phyloP scores from a whole-genome alignment of 1,140 invertebrate genomes.

The Diachasmimorpha longicaudata region DNA sequence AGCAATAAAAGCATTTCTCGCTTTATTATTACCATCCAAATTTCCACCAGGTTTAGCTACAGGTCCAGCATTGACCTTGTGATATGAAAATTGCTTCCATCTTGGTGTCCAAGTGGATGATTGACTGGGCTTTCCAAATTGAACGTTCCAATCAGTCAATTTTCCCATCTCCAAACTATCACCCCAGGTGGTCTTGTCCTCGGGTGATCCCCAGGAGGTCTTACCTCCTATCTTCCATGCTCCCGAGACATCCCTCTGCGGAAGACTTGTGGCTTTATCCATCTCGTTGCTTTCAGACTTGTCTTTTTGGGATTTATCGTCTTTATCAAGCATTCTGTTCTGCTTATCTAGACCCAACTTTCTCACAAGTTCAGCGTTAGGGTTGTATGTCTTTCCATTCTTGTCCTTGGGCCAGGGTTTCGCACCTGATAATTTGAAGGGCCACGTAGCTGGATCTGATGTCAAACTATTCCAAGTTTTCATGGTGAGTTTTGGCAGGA shows the following conservation, averaged over 20 bases:
- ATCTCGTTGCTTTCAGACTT: slow-evolving; percentile 1
- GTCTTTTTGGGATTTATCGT: not conserved
- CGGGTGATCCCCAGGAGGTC: not conserved
- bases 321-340: slow-evolving; percentile 23
- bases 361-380: slow-evolving; percentile 50
- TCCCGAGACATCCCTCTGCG: slow-evolving; percentile 29
- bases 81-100: slow-evolving; percentile 57
- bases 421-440: slow-evolving; percentile 47
- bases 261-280: not conserved
- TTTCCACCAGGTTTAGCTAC: slow-evolving; percentile 40
- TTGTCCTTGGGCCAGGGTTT: slow-evolving; percentile 58
- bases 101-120: slow-evolving; percentile 45
- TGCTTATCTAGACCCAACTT: slow-evolving; percentile 52
- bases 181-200: not conserved
- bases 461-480: slow-evolving; percentile 56
- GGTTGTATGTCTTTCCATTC: slow-evolving; percentile 54
- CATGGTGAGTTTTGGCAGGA: slow-evolving; percentile 49
- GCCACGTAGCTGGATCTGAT: slow-evolving; percentile 55
- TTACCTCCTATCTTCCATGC: slow-evolving; percentile 36
- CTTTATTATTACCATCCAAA: slow-evolving; percentile 34
- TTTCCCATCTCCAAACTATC: slow-evolving; percentile 37
- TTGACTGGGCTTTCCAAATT: slow-evolving; percentile 36
- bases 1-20: slow-evolving; percentile 53
- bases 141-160: slow-evolving; percentile 41
- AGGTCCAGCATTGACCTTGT: slow-evolving; percentile 49